These are phyloP conservation scores for Proteles cristata DNA, from an alignment of 2,113 vertebrate species.

Conservation along the genomic window DNA sequence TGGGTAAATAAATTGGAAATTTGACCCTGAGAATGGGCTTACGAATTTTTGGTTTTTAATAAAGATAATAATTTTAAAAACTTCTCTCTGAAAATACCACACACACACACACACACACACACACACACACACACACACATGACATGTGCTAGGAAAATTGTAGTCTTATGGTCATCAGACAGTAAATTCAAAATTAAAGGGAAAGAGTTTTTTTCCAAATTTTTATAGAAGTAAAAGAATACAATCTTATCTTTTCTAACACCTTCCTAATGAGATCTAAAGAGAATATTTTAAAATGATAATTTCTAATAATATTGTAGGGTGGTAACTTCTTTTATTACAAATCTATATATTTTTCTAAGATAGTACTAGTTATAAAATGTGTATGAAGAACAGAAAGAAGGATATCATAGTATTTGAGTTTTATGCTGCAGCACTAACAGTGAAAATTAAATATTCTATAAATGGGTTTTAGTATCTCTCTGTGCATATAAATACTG, in stretches of 20 bases:
- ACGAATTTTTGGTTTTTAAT: neutral
- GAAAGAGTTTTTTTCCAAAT: neutral
- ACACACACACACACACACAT: neutral
- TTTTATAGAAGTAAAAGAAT: neutral
- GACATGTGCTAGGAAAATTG: accelerated
- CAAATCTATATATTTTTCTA: neutral
- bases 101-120: neutral
- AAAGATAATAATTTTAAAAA: neutral
- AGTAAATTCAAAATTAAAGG: neutral
- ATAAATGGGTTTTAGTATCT: neutral
- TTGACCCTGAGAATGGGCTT: neutral
- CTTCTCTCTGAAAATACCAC: neutral
- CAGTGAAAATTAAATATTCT: neutral
- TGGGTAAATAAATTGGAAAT: neutral
- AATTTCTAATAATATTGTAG: neutral
- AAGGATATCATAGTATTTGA: neutral
- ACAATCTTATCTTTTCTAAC: neutral
- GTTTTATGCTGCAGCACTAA: neutral
- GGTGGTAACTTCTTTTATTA: neutral
- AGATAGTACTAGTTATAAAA: neutral
- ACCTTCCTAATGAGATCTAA: neutral
- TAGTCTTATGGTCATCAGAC: neutral
- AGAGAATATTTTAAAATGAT: neutral
- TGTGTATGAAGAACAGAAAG: neutral
- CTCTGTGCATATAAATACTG: neutral